phyloP scores from a whole-genome alignment of 2,797 vertebrate species.

The Characodon lateralis region DNA sequence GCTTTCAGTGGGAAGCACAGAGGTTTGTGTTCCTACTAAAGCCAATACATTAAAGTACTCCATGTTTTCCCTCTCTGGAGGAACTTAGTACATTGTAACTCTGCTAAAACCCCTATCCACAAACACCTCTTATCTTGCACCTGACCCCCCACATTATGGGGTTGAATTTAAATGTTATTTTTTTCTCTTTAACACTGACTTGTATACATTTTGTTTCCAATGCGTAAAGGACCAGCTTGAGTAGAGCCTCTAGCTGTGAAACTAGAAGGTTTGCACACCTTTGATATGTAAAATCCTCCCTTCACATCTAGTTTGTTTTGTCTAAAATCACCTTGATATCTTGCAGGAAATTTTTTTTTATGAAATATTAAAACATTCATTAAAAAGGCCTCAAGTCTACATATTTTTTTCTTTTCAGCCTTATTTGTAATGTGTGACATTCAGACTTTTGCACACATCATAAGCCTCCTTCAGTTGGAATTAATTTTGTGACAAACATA shows the following conservation, averaged over 20 bases:
- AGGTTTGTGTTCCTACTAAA: conserved; percentile 24
- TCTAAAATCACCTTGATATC: conserved; percentile 60
- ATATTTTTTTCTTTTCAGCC: conserved; percentile 14
- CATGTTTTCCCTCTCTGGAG: conserved; percentile 44
- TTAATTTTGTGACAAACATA: background rate
- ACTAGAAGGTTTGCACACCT: conserved; percentile 33
- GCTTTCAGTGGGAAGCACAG: conserved; percentile 11
- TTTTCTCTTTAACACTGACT: conserved; percentile 65
- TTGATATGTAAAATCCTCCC: conserved; percentile 54
- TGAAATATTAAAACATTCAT: conserved; percentile 48
- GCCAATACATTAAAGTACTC: conserved; percentile 41
- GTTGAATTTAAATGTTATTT: conserved; percentile 69
- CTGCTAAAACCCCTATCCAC: conserved; percentile 24
- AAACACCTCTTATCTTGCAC: background rate
- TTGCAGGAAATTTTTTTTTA: conserved; percentile 51
- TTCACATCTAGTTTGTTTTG: conserved; percentile 61
- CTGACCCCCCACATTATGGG: conserved; percentile 9
- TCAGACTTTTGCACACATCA: background rate
- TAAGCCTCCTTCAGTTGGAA: conserved; percentile 2
- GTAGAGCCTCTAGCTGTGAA: conserved; percentile 54
- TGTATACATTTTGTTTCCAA: conserved; percentile 62
- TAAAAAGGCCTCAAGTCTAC: background rate
- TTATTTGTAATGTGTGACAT: conserved; percentile 21
- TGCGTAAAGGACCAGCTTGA: conserved; percentile 28
- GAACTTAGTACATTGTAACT: conserved; percentile 49